phyloP scores from a whole-genome alignment of 2,797 vertebrate species.

The Vultur gryphus region DNA sequence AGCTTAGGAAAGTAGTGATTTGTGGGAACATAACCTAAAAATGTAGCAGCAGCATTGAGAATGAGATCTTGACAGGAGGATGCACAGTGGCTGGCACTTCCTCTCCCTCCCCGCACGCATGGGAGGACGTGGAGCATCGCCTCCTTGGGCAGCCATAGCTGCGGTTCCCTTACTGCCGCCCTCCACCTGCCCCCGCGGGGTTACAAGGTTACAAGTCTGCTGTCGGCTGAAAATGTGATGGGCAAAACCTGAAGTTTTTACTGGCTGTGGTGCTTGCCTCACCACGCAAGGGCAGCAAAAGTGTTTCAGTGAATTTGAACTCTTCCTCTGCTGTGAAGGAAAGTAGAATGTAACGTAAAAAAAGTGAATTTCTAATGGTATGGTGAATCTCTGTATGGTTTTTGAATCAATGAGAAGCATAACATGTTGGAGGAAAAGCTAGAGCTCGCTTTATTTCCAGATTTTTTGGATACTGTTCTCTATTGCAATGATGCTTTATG shows the following conservation, averaged over 20 bases:
- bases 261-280: rapidly evolving
- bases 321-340: not conserved
- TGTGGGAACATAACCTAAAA: not conserved
- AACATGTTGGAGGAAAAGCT: not conserved
- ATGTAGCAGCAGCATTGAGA: not conserved
- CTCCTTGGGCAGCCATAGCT: rapidly evolving
- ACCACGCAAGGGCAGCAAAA: not conserved
- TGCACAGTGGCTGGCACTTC: not conserved
- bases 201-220: not conserved
- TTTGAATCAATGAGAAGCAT: not conserved
- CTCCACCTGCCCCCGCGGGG: rapidly evolving
- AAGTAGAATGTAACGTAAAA: not conserved
- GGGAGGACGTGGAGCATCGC: rapidly evolving
- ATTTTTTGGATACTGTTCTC: not conserved
- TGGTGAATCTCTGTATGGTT: not conserved
- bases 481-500: not conserved
- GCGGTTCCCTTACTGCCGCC: rapidly evolving
- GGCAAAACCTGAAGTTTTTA: not conserved
- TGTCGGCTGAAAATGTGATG: not conserved
- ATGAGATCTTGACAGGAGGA: not conserved
- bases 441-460: not conserved
- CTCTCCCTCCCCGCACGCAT: rapidly evolving
- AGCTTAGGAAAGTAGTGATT: not conserved
- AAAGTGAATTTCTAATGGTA: not conserved
- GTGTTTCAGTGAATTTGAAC: not conserved